These are phyloP conservation scores for Agelas oroides DNA, from an alignment of 37 sponge, comb jelly and placozoan genomes.

Conservation along the genomic window DNA sequence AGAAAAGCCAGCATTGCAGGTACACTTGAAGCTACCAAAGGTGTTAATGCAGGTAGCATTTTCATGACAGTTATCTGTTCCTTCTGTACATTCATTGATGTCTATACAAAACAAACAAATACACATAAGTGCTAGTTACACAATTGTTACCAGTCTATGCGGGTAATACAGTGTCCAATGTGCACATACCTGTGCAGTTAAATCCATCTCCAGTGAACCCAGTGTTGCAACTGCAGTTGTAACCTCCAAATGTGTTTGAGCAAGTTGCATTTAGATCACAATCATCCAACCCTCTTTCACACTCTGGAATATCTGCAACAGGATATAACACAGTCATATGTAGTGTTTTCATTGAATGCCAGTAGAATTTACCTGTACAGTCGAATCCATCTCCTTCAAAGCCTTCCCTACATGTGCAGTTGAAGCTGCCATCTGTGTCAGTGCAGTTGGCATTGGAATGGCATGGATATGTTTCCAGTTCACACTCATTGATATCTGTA, in stretches of 20 bases:
- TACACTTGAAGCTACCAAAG: constrained; percentile 14
- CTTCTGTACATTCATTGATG: neutral
- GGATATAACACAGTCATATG: no score
- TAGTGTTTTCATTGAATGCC: no score
- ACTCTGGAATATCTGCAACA: constrained; percentile 40
- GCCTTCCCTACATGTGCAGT: no score
- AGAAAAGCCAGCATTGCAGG: constrained; percentile 8
- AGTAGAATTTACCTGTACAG: neutral
- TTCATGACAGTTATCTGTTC: neutral
- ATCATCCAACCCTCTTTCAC: constrained; percentile 2
- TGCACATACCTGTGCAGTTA: constrained; percentile 18
- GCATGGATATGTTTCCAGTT: no score
- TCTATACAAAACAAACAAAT: no score
- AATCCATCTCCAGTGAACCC: constrained; percentile 13
- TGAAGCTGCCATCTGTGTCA: no score
- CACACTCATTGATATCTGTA: no score
- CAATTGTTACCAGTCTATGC: neutral
- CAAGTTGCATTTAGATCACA: constrained; percentile 20
- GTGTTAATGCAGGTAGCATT: constrained; percentile 2
- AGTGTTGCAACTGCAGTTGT: constrained; percentile 3
- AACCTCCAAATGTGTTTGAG: constrained; percentile 22
- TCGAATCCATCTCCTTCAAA: neutral
- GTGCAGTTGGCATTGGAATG: no score
- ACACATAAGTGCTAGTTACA: no score
- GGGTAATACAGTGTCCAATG: neutral